Percentiles rank a stretch among this genome's conserved stretches.
Evolutionary conservation across 2,113 vertebrate genomes (phyloP).

Genomic region (Antigone vipio): DNA sequence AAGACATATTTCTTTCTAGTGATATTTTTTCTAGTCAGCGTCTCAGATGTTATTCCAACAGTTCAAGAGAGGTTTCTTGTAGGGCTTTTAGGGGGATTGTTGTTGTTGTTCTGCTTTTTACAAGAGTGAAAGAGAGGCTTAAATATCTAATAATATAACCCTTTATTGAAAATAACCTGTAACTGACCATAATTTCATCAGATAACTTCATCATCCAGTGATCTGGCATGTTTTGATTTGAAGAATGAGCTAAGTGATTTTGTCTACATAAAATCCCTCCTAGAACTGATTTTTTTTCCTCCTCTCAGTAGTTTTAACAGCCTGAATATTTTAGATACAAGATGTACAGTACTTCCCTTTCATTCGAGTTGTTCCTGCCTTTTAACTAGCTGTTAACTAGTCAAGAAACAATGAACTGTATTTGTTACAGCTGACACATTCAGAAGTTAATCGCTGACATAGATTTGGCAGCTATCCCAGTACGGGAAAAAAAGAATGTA

Average conservation of each 20-base stretch:
- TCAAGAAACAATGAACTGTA: conserved; percentile 37
- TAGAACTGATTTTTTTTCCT: background rate
- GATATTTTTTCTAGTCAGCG: background rate
- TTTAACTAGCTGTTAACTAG: conserved; percentile 48
- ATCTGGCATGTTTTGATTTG: background rate
- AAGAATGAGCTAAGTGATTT: background rate
- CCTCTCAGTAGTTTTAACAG: background rate
- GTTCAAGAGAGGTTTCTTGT: background rate
- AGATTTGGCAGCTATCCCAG: conserved; percentile 66
- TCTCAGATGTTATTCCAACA: background rate
- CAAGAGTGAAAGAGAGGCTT: background rate
- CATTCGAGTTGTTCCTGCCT: conserved; percentile 12
- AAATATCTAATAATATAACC: background rate
- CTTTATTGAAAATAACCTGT: background rate
- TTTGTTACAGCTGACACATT: conserved; percentile 71
- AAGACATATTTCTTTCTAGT: background rate
- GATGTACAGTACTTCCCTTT: background rate
- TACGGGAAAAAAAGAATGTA: conserved; percentile 76
- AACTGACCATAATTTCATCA: background rate
- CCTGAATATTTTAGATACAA: background rate
- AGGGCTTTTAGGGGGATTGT: rapidly evolving
- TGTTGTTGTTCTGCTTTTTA: background rate
- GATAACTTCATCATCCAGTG: background rate
- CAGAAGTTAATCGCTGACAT: conserved; percentile 71
- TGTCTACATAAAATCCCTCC: background rate